A percentile compares a stretch with the other conserved stretches of the same genome.
These are phyloP conservation scores for Halesus radiatus DNA, from an alignment of 1,140 invertebrate genomes.

Conservation along the genomic window DNA sequence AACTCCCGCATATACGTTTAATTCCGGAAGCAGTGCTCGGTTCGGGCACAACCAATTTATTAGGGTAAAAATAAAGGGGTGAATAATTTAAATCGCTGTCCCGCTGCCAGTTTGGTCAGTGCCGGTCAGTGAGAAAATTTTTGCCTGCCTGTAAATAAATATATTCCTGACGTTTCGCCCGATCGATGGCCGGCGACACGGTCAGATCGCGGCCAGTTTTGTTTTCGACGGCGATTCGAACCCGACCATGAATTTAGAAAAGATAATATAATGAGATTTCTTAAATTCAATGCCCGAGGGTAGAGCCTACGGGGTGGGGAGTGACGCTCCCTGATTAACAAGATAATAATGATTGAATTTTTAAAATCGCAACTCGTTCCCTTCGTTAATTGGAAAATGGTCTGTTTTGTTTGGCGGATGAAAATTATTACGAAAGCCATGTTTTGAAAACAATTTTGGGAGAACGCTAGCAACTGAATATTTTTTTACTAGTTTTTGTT, in stretches of 20 bases:
- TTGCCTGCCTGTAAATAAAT: conserved; percentile 51
- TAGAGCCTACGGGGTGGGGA: too few relatives aligned
- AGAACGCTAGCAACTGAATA: too few relatives aligned
- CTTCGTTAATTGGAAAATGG: too few relatives aligned
- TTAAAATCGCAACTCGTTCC: not conserved
- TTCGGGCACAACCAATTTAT: conserved; percentile 50
- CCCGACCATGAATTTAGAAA: not conserved
- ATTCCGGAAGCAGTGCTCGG: conserved; percentile 48
- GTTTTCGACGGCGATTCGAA: not conserved
- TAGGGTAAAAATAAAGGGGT: conserved; percentile 55
- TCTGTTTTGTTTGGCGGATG: too few relatives aligned
- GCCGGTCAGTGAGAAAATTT: conserved; percentile 53
- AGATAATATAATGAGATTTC: conserved; percentile 30
- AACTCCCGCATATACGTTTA: conserved; percentile 49
- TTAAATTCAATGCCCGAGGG: not conserved
- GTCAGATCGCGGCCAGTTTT: not conserved
- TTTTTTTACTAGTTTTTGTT: too few relatives aligned
- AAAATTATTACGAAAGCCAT: too few relatives aligned
- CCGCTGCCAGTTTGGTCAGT: conserved; percentile 43
- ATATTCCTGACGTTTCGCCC: conserved; percentile 40
- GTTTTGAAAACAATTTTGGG: too few relatives aligned
- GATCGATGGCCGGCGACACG: not conserved
- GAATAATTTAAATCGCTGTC: conserved; percentile 55
- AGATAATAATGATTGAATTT: conserved; percentile 30
- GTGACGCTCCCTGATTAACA: not conserved